Evolutionary conservation across 23 tunicate genomes (phyloP), one percentile per base, ranked within the genome.

Genomic region (Halocynthia roretzi): DNA sequence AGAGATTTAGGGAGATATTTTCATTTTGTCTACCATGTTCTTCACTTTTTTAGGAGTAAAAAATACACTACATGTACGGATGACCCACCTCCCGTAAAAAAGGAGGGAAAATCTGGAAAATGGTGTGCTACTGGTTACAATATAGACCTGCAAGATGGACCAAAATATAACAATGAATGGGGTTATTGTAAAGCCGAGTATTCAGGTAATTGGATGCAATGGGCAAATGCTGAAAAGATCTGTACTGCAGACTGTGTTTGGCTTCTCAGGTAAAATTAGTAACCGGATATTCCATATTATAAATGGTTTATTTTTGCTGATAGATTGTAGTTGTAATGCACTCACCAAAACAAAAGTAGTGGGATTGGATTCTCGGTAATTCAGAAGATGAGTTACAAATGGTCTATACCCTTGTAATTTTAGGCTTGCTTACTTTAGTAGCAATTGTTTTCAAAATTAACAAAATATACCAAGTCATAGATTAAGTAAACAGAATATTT

Each of bases 61-160:
- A 57, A 14, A 14, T 81, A 81, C 51, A 60, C 49, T 8, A 23
- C 20, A 15, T 81, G 84, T 20, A 80, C 75, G 6, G 19, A 67
- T 68, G 83, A 67, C 6, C 83, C 64, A 12, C 55, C 83, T 10
- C 83, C 83, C n/a, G 2, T 15, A 60, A 2, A 15, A 17, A 50
- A 77, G 54, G 6, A 60, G 7, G 54, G 11, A 48, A 19, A 17
- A 19, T 63, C 23, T 17, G 5, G 22, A 50, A 63, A 12, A 20
- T 81, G 84, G 84, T 81, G 84, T 50, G 84, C 66, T 14, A 81
- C 84, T 53, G 77, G 61, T 7, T 8, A 23, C 56, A 71, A 71
- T 9, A 51, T 71, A 44, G 50, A 9, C 49, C 54, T 10, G 9
- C 22, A 20, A n/a, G 31, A 67, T 7, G 54, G 51, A 6, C 56